phyloP scores from a whole-genome alignment of 2,888 invertebrate species.

The Dastarcus helophoroides region DNA sequence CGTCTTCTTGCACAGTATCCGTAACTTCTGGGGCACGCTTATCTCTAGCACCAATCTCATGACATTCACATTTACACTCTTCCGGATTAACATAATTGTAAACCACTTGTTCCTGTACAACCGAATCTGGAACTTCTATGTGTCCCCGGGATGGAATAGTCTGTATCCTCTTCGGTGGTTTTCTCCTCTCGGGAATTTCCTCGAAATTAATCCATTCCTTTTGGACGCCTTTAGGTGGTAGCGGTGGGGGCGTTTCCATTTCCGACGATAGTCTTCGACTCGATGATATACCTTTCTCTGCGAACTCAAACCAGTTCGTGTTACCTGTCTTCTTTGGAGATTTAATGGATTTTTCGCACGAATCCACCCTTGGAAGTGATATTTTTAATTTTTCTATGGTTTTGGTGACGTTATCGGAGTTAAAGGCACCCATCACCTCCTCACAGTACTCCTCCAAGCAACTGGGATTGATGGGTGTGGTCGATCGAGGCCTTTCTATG shows the following conservation, averaged over 20 bases:
- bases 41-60: conserved; percentile 41
- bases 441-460: conserved; percentile 60
- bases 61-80: conserved; percentile 80
- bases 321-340: conserved; percentile 41
- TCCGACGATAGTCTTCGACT: conserved; percentile 25
- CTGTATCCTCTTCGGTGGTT: conserved; percentile 72
- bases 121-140: conserved; percentile 36
- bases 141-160: conserved; percentile 55
- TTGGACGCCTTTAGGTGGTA: conserved; percentile 35
- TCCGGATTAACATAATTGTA: conserved; percentile 78
- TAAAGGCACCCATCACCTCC: conserved; percentile 28
- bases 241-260: conserved; percentile 30
- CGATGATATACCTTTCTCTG: conserved; percentile 47
- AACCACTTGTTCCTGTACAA: conserved; percentile 39
- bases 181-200: conserved; percentile 72
- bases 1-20: conserved; percentile 35
- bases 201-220: conserved; percentile 78
- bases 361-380: conserved; percentile 43
- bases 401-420: conserved; percentile 25
- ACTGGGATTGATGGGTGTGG: conserved; percentile 60
- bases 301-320: conserved; percentile 48
- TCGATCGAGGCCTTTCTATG: conserved; percentile 61
- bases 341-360: conserved; percentile 34
- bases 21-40: conserved; percentile 22
- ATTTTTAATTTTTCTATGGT: conserved; percentile 56